Evolutionary conservation across 1,140 invertebrate genomes (phyloP).

Genomic region (Parapsyche elsis): DNA sequence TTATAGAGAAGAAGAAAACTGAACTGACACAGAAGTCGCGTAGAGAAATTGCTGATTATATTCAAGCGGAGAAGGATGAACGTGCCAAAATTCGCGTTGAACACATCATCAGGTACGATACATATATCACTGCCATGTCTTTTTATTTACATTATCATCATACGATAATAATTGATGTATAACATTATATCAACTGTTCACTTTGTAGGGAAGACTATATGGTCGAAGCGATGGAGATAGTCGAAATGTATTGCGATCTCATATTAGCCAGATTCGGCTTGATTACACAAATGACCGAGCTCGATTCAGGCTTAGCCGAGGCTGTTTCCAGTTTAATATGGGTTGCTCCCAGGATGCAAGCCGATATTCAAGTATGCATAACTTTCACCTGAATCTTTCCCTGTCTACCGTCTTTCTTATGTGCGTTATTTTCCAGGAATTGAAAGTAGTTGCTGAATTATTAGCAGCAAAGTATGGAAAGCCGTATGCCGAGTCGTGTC

Average conservation of each 20-base stretch:
- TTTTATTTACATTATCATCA: neutral
- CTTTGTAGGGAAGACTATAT: slow-evolving; percentile 96
- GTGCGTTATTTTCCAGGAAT: slow-evolving; percentile 69
- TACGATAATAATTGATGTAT: slow-evolving; percentile 34
- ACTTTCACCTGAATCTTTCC: too few relatives aligned
- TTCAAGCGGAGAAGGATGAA: slow-evolving; percentile 90
- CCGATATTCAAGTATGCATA: slow-evolving; percentile 75
- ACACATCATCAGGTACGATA: slow-evolving; percentile 87
- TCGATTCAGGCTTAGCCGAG: slow-evolving; percentile 96
- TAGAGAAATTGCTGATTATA: slow-evolving; percentile 98
- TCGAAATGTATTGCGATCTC: slow-evolving; percentile 99
- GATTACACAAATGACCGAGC: slow-evolving; percentile 96
- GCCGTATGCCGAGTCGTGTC: slow-evolving; percentile 88
- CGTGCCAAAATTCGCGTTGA: slow-evolving; percentile 96
- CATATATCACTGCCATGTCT: neutral
- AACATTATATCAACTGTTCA: too few relatives aligned
- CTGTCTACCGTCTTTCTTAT: neutral
- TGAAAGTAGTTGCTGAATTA: slow-evolving; percentile 93
- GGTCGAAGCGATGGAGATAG: slow-evolving; percentile 98
- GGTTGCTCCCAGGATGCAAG: slow-evolving; percentile 90
- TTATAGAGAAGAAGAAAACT: slow-evolving; percentile 98
- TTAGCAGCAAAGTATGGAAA: slow-evolving; percentile 94
- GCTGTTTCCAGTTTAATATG: slow-evolving; percentile 96
- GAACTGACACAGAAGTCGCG: slow-evolving; percentile 95
- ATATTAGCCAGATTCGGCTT: slow-evolving; percentile 97